Evolutionary conservation across 2,113 vertebrate species (phyloP).

Genomic region (Prolemur simus): DNA sequence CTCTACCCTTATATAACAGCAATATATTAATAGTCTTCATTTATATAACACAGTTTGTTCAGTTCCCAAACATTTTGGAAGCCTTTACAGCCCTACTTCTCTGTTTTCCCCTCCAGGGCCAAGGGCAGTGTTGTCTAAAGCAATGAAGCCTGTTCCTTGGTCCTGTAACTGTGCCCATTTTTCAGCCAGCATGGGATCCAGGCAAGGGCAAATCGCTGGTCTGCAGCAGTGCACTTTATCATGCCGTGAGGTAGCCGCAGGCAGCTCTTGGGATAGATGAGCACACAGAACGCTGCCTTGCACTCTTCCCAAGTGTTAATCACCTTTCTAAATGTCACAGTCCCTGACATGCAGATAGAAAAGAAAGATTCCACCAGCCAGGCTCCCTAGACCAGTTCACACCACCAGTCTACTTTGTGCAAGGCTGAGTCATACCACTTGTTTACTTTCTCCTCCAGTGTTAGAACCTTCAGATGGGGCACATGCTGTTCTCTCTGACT

Average conservation of each 20-base stretch:
- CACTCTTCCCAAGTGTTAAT: not conserved
- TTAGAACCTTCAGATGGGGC: not conserved
- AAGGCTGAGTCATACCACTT: not conserved
- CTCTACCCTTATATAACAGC: not conserved
- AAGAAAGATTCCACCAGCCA: not conserved
- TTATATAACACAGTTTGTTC: slow-evolving; percentile 13
- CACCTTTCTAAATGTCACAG: not conserved
- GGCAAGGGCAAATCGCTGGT: not conserved
- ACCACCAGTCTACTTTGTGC: not conserved
- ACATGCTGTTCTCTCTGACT: not conserved
- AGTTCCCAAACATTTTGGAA: slow-evolving; percentile 21
- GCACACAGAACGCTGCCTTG: not conserved
- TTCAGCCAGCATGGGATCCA: not conserved
- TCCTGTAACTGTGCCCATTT: not conserved
- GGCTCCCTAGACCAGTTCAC: not conserved
- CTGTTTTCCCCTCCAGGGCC: not conserved
- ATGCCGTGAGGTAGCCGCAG: not conserved
- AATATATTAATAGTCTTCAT: not conserved
- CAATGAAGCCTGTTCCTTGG: not conserved
- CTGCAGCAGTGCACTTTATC: not conserved
- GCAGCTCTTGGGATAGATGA: not conserved
- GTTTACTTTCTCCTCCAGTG: not conserved
- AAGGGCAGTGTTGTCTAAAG: not conserved
- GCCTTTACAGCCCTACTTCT: not conserved
- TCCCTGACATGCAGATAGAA: not conserved